Evolutionary conservation across 2,888 invertebrate species (phyloP).

Genomic region (Aphidoletes aphidimyza): DNA sequence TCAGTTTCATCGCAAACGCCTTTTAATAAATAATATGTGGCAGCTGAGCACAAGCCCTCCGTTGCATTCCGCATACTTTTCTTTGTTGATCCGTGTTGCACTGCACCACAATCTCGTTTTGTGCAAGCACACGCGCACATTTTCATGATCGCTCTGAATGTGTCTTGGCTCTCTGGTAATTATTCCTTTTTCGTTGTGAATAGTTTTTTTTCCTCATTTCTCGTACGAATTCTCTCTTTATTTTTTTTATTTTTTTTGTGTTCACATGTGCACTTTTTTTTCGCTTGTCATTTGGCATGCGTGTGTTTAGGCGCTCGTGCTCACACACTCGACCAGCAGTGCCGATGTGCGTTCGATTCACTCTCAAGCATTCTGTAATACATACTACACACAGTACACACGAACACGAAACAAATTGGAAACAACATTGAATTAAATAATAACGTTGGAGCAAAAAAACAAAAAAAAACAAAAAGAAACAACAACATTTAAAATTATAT

Average conservation of each 20-base stretch:
- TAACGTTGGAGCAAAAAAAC: neutral
- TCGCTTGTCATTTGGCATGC: constrained; percentile 19
- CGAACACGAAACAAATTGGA: constrained; percentile 32
- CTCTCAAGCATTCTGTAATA: neutral
- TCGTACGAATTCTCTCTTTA: neutral
- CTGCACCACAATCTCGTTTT: no score
- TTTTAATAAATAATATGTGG: constrained; percentile 53
- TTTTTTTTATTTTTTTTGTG: no score
- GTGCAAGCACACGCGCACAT: no score
- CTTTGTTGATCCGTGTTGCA: neutral
- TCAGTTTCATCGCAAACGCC: constrained; percentile 54
- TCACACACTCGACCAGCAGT: neutral
- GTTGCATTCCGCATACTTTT: constrained; percentile 29
- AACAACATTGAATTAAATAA: constrained; percentile 49
- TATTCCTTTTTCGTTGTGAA: constrained; percentile 36
- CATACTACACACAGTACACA: neutral
- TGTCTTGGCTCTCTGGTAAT: constrained; percentile 21
- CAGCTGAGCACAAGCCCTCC: constrained; percentile 52
- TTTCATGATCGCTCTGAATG: constrained; percentile 1
- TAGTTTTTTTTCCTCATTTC: neutral
- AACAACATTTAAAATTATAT: constrained; percentile 49
- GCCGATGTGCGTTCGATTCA: neutral
- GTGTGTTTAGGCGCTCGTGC: constrained; percentile 26
- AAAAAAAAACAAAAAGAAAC: neutral
- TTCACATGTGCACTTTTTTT: neutral